Evolutionary conservation across 1,140 invertebrate species (phyloP), one percentile per base, ranked within the genome.

Genomic region (Melanaphis sacchari): DNA sequence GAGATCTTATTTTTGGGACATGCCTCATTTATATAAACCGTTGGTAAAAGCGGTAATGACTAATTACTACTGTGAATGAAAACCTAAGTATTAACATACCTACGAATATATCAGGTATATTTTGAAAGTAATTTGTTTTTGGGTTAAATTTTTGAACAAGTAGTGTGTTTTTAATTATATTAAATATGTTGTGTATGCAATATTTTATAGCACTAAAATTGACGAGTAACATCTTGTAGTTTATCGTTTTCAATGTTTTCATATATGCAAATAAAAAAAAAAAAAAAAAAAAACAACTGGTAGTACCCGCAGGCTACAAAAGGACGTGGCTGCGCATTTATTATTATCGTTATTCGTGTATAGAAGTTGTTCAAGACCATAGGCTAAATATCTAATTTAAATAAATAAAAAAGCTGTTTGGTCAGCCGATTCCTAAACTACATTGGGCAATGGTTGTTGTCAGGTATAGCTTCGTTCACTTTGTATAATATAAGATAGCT

Each of bases 321-420:
- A 76, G 31, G 31, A 76, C 59, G 15, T 76, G 31, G 31, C 59
- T 76, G 59, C 59, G 59, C n/a, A 76, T 76, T 76, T 76, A 76
- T 76, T 76, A 76, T 66, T 66, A 66, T 66, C 59, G 59, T 66
- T 66, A 66, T 36, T 76, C n/a, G 36, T 36, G 31, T n/a, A 76
- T 76, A n/a, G 59, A 76, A 76, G 59, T 76, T 76, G 59, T 76
- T 76, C 59, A 76, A 76, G 59, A 76, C 59, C 59, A 76, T 36
- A 31, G 59, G 59, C 59, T 76, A 76, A 76, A 76, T 76, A 76
- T 76, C 59, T 76, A 76, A 76, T 76, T 76, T 76, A 76, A 76
- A 76, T 76, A 76, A 76, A 76, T 66, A 76, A 76, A 76, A 66
- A 76, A 76, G 59, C 59, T 76, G 59, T 76, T 76, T 76, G 59